Base-by-base conservation (phyloP, 64 coral and sea anemone genomes). In the Cladopsammia gracilis region DNA sequence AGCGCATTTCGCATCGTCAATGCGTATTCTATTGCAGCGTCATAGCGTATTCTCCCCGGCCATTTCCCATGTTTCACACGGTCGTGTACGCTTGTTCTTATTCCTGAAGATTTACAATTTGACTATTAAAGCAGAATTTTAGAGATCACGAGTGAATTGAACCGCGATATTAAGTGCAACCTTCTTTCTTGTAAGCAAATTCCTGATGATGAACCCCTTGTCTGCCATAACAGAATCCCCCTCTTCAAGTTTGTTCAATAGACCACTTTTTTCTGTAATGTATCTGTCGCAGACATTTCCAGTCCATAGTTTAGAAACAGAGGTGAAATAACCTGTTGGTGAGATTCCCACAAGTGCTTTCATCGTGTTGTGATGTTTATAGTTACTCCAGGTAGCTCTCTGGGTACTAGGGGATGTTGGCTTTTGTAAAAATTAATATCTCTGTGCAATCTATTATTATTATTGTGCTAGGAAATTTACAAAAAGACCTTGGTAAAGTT, bases 261-360 rank as follows among this genome's bases (percentile, higher is more conserved):
- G 50, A 49, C 81, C 71, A 92, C 69, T 53, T 62, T 86, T 82
- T 64, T 92, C 78, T 42, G 90, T 92, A 4, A 92, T 92, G 59
- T 92, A 75, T 73, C 81, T 44, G 48, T 92, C 81, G 48, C 90
- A 75, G 47, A 82, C 50, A 73, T 25, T 64, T 72, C 90, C 90
- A 66, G 79, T 86, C 72, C 90, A 92, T 85, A 92, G 83, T 75
- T 86, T 75, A 10, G 70, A 92, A 59, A 86, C 34, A 86, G 86
- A 92, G 47, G 25, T 76, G 78, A 91, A 91, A n/a, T 75, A 84
- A 6, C 89, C 89, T 82, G 89, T 79, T 44, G 78, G 89, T 58
- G 57, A 62, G 7, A 92, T 92, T 57, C 77, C 50, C 7, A 80
- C 49, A 2, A 58, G 54, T 85, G 89, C 12, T 19, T 83, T 75